Percentiles rank a stretch among this genome's conserved stretches.
These are phyloP conservation scores for Typhlichthys subterraneus DNA, from an alignment of 2,797 vertebrate genomes.

Conservation along the genomic window DNA sequence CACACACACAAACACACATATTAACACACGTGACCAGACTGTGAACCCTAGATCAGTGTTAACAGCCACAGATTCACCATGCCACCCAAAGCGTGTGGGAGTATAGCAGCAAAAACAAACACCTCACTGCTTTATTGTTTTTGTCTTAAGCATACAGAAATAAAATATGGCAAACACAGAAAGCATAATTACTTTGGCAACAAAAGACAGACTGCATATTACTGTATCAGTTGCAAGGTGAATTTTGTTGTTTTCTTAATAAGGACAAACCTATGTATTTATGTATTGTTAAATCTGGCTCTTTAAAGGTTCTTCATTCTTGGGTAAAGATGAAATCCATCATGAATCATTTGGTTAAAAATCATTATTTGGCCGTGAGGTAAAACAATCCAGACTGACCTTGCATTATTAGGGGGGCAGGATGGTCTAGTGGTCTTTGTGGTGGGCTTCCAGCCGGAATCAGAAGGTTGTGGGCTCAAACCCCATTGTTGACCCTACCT, in stretches of 20 bases:
- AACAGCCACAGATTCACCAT: constrained; percentile 26
- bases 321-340: too few species aligned
- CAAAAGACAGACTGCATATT: constrained; percentile 56
- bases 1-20: constrained; percentile 7
- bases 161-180: constrained; percentile 56
- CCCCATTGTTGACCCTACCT: too few species aligned
- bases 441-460: too few species aligned
- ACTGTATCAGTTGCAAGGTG: constrained; percentile 56
- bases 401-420: too few species aligned
- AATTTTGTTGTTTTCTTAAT: constrained; percentile 62
- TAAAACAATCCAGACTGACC: too few species aligned
- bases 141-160: constrained; percentile 46
- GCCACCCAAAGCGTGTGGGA: constrained; percentile 48
- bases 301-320: constrained; percentile 35
- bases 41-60: constrained; percentile 18
- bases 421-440: too few species aligned
- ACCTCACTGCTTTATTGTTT: constrained; percentile 42
- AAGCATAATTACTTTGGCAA: constrained; percentile 64
- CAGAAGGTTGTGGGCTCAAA: too few species aligned
- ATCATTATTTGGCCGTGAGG: too few species aligned
- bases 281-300: constrained; percentile 22
- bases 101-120: constrained; percentile 38
- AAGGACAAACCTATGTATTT: constrained; percentile 39
- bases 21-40: constrained; percentile 15
- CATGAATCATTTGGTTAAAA: too few species aligned